Evolutionary conservation across 2,888 invertebrate genomes (phyloP), one percentile per base, ranked within the genome.

Genomic region (Ashinkailepas kermadecensis): DNA sequence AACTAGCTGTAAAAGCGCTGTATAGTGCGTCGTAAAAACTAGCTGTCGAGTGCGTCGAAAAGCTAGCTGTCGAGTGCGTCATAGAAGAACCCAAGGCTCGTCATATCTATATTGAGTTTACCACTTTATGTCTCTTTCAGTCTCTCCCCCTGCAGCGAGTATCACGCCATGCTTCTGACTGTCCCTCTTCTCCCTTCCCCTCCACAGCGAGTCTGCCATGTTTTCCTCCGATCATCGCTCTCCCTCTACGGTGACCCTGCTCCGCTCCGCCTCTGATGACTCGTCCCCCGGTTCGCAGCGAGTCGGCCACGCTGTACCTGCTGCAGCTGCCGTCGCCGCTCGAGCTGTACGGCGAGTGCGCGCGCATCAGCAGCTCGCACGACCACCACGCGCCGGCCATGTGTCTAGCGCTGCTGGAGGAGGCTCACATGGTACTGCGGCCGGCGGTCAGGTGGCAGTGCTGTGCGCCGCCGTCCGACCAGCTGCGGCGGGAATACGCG

Each of bases 371-470:
- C 0, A 90, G 90, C 83, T 89, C 90, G 78, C 91, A 92, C 86
- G 90, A 91, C 82, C 89, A 89, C 81, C 90, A 91, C 0, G 92
- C 92, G 84, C 90, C 91, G 2, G 89, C 91, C 67, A 92, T 92
- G 4, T 93, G 93, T 86, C 90, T 91, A 83, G 92, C 93, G 86
- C 88, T 94, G 82, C 88, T 94, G 86, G 91, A 91, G 85, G 94
- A 94, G 87, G 92, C 92, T 10, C 92, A 93, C 86, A 90, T 92
- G 84, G 90, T 93, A 85, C 87, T 94, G 85, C 84, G 87, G 83
- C 83, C 81, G 80, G 85, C n/a, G 85, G 86, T 81, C 85, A 85
- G 7, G 88, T 88, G 18, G 86, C 87, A 56, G 86, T 85, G 74
- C 87, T 87, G 0, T 81, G 84, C 86, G 62, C 85, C 86, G 23